phyloP scores from a whole-genome alignment of 2,113 vertebrate species.

The Sapajus apella region DNA sequence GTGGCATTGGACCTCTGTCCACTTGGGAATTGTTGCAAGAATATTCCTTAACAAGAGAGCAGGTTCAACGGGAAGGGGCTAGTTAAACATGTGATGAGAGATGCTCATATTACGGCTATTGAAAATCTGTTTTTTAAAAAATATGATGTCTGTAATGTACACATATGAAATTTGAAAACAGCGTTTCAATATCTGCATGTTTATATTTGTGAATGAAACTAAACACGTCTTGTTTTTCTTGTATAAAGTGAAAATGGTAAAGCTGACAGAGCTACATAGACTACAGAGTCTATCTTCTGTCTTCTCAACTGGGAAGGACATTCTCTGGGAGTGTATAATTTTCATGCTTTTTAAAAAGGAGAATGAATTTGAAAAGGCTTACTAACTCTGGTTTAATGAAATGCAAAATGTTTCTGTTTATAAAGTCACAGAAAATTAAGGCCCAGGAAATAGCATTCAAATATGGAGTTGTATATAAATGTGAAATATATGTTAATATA shows the following conservation, averaged over 20 bases:
- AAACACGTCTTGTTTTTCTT: not conserved
- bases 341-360: not conserved
- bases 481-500: not conserved
- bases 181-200: not conserved
- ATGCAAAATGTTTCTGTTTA: not conserved
- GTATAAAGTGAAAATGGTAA: not conserved
- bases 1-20: not conserved
- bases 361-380: not conserved
- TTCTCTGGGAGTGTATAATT: too few relatives aligned
- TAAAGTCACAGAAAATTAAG: not conserved
- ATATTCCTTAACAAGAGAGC: not conserved
- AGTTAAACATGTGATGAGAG: not conserved
- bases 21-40: too few relatives aligned
- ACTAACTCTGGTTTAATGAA: not conserved
- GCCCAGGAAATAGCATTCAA: not conserved
- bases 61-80: not conserved
- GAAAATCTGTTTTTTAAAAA: not conserved
- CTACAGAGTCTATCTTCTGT: too few relatives aligned
- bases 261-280: too few relatives aligned
- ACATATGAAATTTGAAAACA: not conserved
- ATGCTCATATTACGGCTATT: not conserved
- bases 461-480: not conserved
- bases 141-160: not conserved
- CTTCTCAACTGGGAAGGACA: not conserved
- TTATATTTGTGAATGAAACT: not conserved